Evolutionary conservation across 1,140 invertebrate genomes (phyloP).

Genomic region (Capitella teleta): DNA sequence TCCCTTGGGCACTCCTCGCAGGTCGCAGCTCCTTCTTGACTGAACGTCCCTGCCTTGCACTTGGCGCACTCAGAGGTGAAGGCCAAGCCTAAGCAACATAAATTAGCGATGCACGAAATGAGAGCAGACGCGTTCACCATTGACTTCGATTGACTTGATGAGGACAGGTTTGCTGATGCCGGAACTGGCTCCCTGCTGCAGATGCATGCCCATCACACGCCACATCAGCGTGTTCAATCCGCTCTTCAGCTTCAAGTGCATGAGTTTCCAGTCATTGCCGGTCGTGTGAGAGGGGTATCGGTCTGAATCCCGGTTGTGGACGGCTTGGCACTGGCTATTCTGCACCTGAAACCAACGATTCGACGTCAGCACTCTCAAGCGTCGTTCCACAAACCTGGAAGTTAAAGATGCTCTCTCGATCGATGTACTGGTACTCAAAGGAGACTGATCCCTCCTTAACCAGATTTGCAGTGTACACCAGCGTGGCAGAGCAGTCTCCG

Average conservation of each 20-base stretch:
- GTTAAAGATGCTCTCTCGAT: conserved; percentile 46
- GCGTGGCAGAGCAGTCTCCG: conserved; percentile 42
- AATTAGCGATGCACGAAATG: neutral
- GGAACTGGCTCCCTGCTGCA: neutral
- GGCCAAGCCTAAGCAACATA: conserved; percentile 44
- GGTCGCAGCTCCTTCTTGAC: conserved; percentile 35
- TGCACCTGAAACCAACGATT: conserved; percentile 16
- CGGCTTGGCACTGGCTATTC: conserved; percentile 43
- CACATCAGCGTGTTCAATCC: conserved; percentile 48
- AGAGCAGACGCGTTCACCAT: neutral
- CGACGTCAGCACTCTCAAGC: neutral
- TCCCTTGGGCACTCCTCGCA: conserved; percentile 46
- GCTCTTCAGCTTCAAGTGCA: conserved; percentile 32
- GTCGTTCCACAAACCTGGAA: conserved; percentile 40
- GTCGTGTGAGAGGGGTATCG: conserved; percentile 42
- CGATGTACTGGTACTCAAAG: conserved; percentile 48
- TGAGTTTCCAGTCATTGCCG: conserved; percentile 46
- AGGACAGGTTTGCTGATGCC: neutral
- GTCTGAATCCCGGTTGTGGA: conserved; percentile 23
- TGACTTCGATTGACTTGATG: conserved; percentile 7
- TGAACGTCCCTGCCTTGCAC: conserved; percentile 49
- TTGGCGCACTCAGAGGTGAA: conserved; percentile 50
- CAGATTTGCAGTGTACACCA: conserved; percentile 46
- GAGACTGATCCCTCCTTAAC: conserved; percentile 45
- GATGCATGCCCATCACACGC: conserved; percentile 44